Conservation (phyloP, 2,113 vertebrate genomes). For the Phrynosoma platyrhinos region DNA sequence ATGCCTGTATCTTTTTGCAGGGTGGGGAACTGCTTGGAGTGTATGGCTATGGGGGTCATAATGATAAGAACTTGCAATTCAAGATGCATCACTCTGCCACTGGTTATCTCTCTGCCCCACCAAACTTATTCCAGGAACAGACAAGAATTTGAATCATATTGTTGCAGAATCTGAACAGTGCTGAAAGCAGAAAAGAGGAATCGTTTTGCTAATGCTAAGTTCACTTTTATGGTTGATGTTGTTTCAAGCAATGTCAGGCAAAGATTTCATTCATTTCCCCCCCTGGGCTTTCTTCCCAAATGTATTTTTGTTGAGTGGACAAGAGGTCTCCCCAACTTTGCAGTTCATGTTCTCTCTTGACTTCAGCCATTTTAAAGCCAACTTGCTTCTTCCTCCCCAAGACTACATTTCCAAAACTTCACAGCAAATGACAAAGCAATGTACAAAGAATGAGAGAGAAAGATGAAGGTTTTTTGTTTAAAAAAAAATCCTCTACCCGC, state of each 20-base stretch:
- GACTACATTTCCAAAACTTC: constrained; percentile 37
- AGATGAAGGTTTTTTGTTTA: not conserved
- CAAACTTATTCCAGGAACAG: too few relatives aligned
- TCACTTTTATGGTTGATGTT: not conserved
- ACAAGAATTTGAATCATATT: not conserved
- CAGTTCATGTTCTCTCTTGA: constrained; percentile 14
- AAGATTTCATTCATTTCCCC: not conserved
- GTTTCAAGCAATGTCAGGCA: not conserved
- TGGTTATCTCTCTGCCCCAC: too few relatives aligned
- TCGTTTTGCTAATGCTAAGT: not conserved
- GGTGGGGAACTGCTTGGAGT: too few relatives aligned
- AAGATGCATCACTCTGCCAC: too few relatives aligned
- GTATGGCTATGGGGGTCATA: too few relatives aligned
- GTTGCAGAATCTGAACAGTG: not conserved
- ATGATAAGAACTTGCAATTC: too few relatives aligned
- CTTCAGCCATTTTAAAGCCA: constrained; percentile 23
- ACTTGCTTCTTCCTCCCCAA: constrained; percentile 1
- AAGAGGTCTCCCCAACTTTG: not conserved
- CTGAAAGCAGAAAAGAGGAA: not conserved
- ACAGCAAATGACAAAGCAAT: constrained; percentile 52
- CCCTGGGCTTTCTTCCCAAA: constrained; percentile 17
- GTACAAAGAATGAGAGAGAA: constrained; percentile 70
- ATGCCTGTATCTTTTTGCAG: too few relatives aligned
- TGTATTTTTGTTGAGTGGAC: not conserved
- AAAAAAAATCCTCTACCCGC: constrained; percentile 67